These are phyloP conservation scores for Gasterosteus aculeatus DNA, from an alignment of 2,113 vertebrate species.

Conservation along the genomic window DNA sequence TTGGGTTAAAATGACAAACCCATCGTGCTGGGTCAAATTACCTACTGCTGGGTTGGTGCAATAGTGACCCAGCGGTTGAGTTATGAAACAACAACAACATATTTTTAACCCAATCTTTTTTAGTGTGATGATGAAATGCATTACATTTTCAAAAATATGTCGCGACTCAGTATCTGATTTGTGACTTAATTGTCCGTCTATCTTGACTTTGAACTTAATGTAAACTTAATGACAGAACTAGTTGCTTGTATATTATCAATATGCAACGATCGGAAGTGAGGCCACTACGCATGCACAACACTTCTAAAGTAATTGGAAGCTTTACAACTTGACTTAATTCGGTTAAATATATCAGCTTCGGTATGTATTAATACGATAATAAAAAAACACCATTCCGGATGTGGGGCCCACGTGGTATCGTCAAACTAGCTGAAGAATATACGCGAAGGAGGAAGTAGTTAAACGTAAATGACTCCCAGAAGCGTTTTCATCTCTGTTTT, in stretches of 20 bases:
- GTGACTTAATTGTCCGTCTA: no score
- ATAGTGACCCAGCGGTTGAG: no score
- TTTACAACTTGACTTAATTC: not conserved
- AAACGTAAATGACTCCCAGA: not conserved
- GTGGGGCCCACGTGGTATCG: not conserved
- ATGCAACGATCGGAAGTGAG: not conserved
- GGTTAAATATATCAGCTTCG: not conserved
- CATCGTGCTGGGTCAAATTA: no score
- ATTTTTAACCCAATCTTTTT: no score
- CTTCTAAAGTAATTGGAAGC: not conserved
- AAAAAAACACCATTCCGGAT: not conserved
- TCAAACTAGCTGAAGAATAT: rapidly evolving
- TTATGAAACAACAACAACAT: no score
- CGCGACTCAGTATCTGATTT: not conserved
- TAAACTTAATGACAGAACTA: not conserved
- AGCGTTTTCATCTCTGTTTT: conserved; percentile 38
- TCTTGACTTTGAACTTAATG: not conserved
- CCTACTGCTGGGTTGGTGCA: no score
- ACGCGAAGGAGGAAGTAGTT: conserved; percentile 50
- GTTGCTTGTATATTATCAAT: not conserved
- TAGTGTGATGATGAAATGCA: not conserved
- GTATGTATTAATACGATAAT: not conserved
- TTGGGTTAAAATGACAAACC: no score
- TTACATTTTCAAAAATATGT: not conserved
- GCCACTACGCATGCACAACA: conserved; percentile 14